Evolutionary conservation across 2,888 invertebrate species (phyloP).

Genomic region (Caenorhabditis drosophilae): DNA sequence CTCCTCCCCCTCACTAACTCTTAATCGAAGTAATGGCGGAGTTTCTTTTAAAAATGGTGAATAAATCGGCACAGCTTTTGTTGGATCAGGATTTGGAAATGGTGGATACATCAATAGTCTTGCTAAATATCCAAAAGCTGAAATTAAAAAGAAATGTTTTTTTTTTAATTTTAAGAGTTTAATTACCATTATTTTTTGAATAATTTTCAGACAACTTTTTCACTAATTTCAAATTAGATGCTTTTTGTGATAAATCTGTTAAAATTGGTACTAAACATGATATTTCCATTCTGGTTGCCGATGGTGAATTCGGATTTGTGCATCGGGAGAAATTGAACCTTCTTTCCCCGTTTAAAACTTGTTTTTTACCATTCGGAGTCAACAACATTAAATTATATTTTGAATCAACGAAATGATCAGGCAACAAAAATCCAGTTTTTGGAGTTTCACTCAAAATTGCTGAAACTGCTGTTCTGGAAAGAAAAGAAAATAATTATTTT

Average conservation of each 20-base stretch:
- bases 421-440: constrained; percentile 29
- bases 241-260: no score
- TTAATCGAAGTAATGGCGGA: constrained; percentile 34
- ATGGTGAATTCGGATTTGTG: background rate
- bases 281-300: background rate
- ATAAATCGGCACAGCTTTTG: constrained; percentile 26
- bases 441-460: constrained; percentile 38
- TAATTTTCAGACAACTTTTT: constrained; percentile 4
- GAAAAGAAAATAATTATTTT: no score
- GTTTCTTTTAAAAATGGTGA: constrained; percentile 15
- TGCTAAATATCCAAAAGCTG: constrained; percentile 27
- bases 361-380: constrained; percentile 37
- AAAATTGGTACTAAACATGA: background rate
- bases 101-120: constrained; percentile 46
- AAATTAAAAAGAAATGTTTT: background rate
- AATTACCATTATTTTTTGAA: background rate
- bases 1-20: no score
- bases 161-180: background rate
- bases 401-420: constrained; percentile 42
- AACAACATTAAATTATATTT: constrained; percentile 37
- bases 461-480: no score
- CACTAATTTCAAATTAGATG: constrained; percentile 12
- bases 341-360: constrained; percentile 40
- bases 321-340: constrained; percentile 8
- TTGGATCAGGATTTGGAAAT: constrained; percentile 35